Conservation (phyloP, 2,113 vertebrate species). For the Tamias sibiricus region DNA sequence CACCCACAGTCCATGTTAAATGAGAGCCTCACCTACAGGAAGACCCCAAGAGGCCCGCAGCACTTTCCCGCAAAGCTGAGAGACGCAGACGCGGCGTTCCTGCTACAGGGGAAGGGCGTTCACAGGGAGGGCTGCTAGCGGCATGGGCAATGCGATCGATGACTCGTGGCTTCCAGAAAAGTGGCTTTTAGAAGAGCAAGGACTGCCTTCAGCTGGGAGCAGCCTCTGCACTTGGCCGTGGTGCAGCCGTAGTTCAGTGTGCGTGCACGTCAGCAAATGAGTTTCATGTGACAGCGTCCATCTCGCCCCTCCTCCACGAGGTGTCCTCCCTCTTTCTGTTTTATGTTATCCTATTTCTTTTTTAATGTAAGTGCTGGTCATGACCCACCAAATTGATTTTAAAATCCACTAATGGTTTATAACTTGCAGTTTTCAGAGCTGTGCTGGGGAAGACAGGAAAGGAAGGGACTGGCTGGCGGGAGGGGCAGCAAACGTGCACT, state of each 20-base stretch:
- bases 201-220: accelerated
- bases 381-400: not conserved
- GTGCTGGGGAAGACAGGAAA: accelerated
- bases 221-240: not conserved
- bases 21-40: not conserved
- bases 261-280: no score
- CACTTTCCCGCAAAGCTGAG: accelerated
- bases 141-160: accelerated
- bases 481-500: accelerated
- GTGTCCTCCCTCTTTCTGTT: not conserved
- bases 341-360: not conserved
- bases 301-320: accelerated
- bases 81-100: accelerated
- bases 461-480: accelerated
- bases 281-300: no score
- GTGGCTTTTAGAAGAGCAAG: not conserved
- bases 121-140: accelerated
- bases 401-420: not conserved
- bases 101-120: accelerated
- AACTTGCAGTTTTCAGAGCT: not conserved
- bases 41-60: not conserved
- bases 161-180: not conserved
- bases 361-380: not conserved
- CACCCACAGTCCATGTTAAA: not conserved
- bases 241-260: accelerated